These are phyloP conservation scores for Lagenorhynchus albirostris DNA, from an alignment of 2,113 vertebrate species.

Conservation along the genomic window DNA sequence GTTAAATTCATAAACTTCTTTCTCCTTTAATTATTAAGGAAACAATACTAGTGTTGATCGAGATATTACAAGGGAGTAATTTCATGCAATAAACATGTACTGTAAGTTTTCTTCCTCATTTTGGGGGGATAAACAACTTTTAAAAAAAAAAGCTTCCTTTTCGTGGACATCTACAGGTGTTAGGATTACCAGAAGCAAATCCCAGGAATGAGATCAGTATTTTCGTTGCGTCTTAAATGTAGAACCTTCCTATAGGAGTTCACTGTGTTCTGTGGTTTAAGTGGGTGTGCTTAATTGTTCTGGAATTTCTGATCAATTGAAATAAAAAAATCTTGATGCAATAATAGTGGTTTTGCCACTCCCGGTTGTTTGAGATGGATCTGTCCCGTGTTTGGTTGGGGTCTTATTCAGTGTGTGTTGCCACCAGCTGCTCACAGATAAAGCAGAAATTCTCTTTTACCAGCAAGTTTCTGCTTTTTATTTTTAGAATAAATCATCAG, in stretches of 20 bases:
- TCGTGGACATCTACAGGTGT: conserved; percentile 53
- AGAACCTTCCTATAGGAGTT: conserved; percentile 59
- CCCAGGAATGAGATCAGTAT: conserved; percentile 55
- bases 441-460: conserved; percentile 74
- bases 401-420: neutral
- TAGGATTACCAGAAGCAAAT: conserved; percentile 61
- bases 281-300: conserved; percentile 52
- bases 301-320: conserved; percentile 66
- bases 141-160: conserved; percentile 31
- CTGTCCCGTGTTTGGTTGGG: neutral
- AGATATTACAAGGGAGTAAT: conserved; percentile 70
- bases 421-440: conserved; percentile 63
- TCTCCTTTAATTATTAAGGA: conserved; percentile 64
- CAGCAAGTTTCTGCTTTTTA: conserved; percentile 72
- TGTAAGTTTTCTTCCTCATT: conserved; percentile 74
- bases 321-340: conserved; percentile 73
- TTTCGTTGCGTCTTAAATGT: conserved; percentile 65
- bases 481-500: conserved; percentile 57
- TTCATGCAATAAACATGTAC: conserved; percentile 84
- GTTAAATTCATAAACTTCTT: conserved; percentile 61
- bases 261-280: conserved; percentile 59
- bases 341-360: conserved; percentile 71
- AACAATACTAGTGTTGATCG: conserved; percentile 51
- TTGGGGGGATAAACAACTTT: conserved; percentile 26
- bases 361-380: conserved; percentile 50